phyloP scores from a whole-genome alignment of 2,888 invertebrate genomes.

The Herminia tarsipennalis region DNA sequence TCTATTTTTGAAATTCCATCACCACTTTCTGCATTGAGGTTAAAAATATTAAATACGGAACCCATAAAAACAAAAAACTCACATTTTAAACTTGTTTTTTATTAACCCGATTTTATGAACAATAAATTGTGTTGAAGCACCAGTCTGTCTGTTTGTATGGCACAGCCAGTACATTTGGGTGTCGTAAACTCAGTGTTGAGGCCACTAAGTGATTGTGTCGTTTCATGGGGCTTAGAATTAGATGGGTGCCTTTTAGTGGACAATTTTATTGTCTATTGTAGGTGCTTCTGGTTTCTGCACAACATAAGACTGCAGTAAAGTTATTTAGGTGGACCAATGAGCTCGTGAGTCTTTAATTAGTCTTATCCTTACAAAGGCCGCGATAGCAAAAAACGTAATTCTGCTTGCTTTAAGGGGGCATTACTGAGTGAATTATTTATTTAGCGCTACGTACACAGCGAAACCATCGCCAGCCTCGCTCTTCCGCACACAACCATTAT shows the following conservation, averaged over 20 bases:
- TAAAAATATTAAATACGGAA: too few species aligned
- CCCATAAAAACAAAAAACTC: neutral
- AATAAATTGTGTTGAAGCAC: slow-evolving; percentile 32
- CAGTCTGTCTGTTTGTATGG: slow-evolving; percentile 13
- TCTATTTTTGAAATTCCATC: neutral
- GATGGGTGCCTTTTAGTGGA: slow-evolving; percentile 34
- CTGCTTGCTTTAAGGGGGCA: too few species aligned
- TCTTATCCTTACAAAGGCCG: too few species aligned
- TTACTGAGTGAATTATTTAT: too few species aligned
- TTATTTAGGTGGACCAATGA: too few species aligned
- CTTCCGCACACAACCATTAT: too few species aligned
- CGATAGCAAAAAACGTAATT: too few species aligned
- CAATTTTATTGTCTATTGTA: neutral
- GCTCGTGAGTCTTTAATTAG: too few species aligned
- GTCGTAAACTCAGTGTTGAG: slow-evolving; percentile 33
- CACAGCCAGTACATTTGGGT: slow-evolving; percentile 17
- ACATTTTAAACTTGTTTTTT: slow-evolving; percentile 7
- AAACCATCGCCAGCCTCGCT: too few species aligned
- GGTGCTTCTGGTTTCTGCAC: neutral
- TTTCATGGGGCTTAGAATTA: slow-evolving; percentile 22
- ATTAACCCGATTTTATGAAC: slow-evolving; percentile 34
- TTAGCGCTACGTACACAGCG: too few species aligned
- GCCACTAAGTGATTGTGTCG: slow-evolving; percentile 12
- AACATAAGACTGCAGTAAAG: too few species aligned
- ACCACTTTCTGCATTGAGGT: too few species aligned